Base-by-base conservation (phyloP, 2,113 vertebrate genomes). In the Pterocles burchelli region DNA sequence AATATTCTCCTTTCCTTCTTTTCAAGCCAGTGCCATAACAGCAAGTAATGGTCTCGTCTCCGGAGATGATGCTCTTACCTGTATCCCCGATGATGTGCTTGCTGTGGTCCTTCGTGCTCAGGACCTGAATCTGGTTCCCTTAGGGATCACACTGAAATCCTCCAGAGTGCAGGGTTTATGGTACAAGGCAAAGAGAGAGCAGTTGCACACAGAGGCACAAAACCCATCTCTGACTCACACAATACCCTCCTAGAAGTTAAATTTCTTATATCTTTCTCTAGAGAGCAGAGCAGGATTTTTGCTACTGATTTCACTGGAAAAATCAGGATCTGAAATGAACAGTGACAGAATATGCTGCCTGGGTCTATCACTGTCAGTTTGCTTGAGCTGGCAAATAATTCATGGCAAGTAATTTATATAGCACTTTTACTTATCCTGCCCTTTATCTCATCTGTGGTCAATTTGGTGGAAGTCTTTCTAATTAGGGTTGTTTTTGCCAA, bases 381-480 rank as follows among this genome's bases (percentile, higher is more conserved):
- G 68, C 66, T 77, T 52, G 72, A 93, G 57, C 93, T 84, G 88
- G 79, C 45, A 93, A 85, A 95, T 96, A 94, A 96, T 93, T 96
- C 92, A 96, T 81, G 70, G 83, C 85, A 78, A 95, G 76, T 95
- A 96, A 93, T 96, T 96, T 96, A 92, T 91, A 89, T 94, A 86
- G 80, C 73, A 93, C 83, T 96, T 96, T 96, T 92, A 92, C 90
- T 95, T 97, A 93, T 92, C 93, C 82, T 96, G 92, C 79, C 92
- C 95, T 97, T 94, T 94, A 96, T 92, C 93, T 96, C 88, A 96
- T 97, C 92, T 96, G 93, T 89, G 95, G 93, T 91, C 93, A 96
- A 94, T 93, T 96, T 96, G 78, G 94, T 96, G 87, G 89, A 96
- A 93, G 78, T 81, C 88, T 88, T 93, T 93, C 93, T 97, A 93